These are phyloP conservation scores for Leptodactylus fallax DNA, from an alignment of 2,797 vertebrate genomes.

Conservation along the genomic window DNA sequence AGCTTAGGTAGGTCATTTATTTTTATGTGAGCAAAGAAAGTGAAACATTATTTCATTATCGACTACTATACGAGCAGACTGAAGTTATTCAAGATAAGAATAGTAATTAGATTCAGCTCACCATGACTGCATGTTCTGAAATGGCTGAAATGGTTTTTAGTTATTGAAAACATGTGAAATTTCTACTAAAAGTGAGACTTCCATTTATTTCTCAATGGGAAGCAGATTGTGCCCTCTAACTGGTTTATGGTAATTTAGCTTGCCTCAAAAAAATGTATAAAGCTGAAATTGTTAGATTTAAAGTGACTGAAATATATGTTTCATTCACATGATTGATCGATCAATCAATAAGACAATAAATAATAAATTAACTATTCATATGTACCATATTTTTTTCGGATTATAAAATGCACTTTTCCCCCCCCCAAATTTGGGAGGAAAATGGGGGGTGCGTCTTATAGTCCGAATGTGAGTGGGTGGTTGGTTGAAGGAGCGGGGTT, in stretches of 20 bases:
- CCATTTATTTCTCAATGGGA: slow-evolving; percentile 57
- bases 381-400: too few species aligned
- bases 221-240: slow-evolving; percentile 47
- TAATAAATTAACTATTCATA: too few species aligned
- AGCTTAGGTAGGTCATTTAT: slow-evolving; percentile 41
- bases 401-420: too few species aligned
- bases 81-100: slow-evolving; percentile 55
- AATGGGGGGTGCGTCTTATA: too few species aligned
- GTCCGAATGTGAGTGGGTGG: too few species aligned
- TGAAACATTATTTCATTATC: slow-evolving; percentile 49
- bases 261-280: slow-evolving; percentile 27
- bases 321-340: too few species aligned
- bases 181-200: slow-evolving; percentile 29
- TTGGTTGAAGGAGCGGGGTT: too few species aligned
- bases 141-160: slow-evolving; percentile 48
- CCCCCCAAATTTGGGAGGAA: too few species aligned
- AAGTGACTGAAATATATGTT: not conserved
- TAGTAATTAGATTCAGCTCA: slow-evolving; percentile 55
- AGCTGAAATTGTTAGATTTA: slow-evolving; percentile 7
- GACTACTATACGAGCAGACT: slow-evolving; percentile 37
- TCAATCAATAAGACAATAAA: too few species aligned
- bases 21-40: slow-evolving; percentile 26
- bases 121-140: slow-evolving; percentile 48
- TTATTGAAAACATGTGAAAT: slow-evolving; percentile 54
- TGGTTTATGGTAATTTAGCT: slow-evolving; percentile 32